Evolutionary conservation across 2,797 vertebrate genomes (phyloP).

Genomic region (Tenualosa ilisha): DNA sequence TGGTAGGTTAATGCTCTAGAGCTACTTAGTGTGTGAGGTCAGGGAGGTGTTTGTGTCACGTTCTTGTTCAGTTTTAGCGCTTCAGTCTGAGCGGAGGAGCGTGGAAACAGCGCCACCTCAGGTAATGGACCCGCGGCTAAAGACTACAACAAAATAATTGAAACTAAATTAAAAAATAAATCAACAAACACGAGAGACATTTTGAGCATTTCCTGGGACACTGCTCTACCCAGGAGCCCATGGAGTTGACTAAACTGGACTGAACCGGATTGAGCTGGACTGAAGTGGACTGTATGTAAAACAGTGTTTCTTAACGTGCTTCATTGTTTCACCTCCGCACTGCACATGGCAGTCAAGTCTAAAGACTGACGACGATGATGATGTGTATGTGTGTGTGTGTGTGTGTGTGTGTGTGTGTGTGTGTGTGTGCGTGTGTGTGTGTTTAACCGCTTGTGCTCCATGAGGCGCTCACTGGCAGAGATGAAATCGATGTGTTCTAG

Average conservation of each 20-base stretch:
- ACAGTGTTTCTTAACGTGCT: background rate
- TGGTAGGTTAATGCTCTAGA: slow-evolving; percentile 63
- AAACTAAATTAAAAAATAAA: no score
- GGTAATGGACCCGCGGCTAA: background rate
- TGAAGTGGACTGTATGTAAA: background rate
- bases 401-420: background rate
- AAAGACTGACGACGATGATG: background rate
- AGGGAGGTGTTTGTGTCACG: slow-evolving; percentile 32
- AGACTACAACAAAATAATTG: background rate
- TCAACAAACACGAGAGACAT: background rate
- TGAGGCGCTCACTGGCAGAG: background rate
- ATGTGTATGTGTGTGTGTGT: no score
- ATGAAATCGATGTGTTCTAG: background rate
- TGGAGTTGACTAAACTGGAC: background rate
- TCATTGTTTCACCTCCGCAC: background rate
- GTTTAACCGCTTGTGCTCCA: background rate
- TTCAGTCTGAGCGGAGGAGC: background rate
- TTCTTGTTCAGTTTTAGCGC: slow-evolving; percentile 14
- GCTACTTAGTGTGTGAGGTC: slow-evolving; percentile 49
- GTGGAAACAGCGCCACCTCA: background rate
- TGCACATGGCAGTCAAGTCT: background rate
- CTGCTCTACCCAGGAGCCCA: background rate
- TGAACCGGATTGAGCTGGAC: background rate
- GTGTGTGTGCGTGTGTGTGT: no score
- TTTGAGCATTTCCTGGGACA: background rate